A percentile compares a stretch with the other conserved stretches of the same genome.
Conservation (phyloP, 2,888 invertebrate species). For the Metallyticus violacea region DNA sequence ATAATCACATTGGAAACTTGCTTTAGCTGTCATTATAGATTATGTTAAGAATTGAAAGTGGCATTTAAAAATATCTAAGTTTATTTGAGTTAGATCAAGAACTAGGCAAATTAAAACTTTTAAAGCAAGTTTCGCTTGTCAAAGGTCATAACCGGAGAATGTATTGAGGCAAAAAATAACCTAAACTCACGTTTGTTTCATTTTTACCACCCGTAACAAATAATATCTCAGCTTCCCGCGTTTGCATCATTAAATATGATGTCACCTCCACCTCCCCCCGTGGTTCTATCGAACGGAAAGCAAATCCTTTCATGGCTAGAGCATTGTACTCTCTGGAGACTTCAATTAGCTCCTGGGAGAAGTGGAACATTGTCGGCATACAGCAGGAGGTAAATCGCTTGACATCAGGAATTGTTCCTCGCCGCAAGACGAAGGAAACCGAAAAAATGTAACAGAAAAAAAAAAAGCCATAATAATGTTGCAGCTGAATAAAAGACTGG, state of each 20-base stretch:
- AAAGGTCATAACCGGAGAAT: too few species aligned
- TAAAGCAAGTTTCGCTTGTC: too few species aligned
- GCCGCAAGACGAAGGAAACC: background rate
- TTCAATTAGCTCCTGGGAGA: slow-evolving; percentile 4
- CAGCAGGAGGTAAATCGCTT: slow-evolving; percentile 14
- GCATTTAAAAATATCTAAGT: too few species aligned
- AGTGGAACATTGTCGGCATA: background rate
- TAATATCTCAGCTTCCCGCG: background rate
- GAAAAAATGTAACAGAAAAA: background rate
- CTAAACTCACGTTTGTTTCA: too few species aligned
- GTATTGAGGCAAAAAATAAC: too few species aligned
- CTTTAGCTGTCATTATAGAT: too few species aligned
- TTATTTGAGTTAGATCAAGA: too few species aligned
- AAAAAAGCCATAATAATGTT: background rate
- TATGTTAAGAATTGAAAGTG: too few species aligned
- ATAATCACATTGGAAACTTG: too few species aligned
- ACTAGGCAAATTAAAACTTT: too few species aligned
- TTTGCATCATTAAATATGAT: background rate
- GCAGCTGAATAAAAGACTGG: slow-evolving; percentile 23
- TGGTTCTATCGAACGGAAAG: background rate
- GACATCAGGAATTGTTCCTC: slow-evolving; percentile 9
- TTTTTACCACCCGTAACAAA: background rate
- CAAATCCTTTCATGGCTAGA: background rate
- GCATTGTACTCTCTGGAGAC: background rate
- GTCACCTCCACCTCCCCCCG: background rate